A percentile compares a stretch with the other conserved stretches of the same genome.
These are phyloP conservation scores for Cryptosula pallasiana DNA, from an alignment of 2,888 invertebrate genomes.

Conservation along the genomic window DNA sequence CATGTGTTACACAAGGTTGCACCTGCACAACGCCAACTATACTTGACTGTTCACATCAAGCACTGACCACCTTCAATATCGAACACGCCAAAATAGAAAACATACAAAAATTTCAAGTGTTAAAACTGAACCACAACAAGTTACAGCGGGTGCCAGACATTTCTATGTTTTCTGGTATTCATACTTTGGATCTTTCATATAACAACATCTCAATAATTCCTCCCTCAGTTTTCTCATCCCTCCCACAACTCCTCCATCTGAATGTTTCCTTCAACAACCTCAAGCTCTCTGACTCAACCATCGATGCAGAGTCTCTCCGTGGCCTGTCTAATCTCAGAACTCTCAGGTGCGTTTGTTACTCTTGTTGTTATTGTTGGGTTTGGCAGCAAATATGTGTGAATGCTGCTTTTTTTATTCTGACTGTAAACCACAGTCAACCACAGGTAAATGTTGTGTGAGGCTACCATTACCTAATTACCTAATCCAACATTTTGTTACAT, in stretches of 20 bases:
- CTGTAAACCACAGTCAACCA: too few species aligned
- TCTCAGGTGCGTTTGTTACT: not conserved
- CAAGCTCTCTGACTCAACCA: not conserved
- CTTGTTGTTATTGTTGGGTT: not conserved
- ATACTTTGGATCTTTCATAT: constrained; percentile 4
- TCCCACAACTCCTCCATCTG: not conserved
- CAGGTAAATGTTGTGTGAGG: not conserved
- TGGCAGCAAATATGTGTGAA: not conserved
- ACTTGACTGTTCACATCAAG: not conserved
- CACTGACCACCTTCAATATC: not conserved
- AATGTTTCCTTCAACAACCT: constrained; percentile 12
- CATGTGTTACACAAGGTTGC: not conserved
- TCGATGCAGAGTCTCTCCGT: not conserved
- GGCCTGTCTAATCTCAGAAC: constrained; percentile 12
- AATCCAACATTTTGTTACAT: too few species aligned
- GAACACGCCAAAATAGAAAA: not conserved
- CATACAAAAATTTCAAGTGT: not conserved
- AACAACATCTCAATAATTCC: not conserved
- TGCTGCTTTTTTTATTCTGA: not conserved
- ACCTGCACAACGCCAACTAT: not conserved
- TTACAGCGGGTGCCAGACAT: not conserved
- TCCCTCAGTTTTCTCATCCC: not conserved
- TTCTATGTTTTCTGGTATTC: not conserved
- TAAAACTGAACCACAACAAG: constrained; percentile 1
- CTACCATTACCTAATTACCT: not conserved